Conservation (phyloP, 1,140 invertebrate genomes). For the Eupristina koningsbergeri region DNA sequence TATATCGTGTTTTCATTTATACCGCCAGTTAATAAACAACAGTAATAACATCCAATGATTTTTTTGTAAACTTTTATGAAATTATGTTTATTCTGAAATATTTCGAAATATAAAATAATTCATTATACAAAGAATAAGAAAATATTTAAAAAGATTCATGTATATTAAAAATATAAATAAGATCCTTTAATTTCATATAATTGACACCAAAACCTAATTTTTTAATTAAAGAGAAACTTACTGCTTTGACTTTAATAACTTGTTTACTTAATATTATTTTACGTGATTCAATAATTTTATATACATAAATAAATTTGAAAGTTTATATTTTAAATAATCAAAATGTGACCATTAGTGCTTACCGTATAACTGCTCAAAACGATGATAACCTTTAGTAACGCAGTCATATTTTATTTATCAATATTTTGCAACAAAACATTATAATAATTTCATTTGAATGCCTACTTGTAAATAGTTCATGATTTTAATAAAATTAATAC, state of each 20-base stretch:
- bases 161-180: too few relatives aligned
- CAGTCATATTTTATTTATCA: slow-evolving; percentile 21
- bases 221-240: too few relatives aligned
- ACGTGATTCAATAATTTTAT: not conserved
- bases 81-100: too few relatives aligned
- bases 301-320: not conserved
- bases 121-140: too few relatives aligned
- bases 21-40: too few relatives aligned
- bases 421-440: slow-evolving; percentile 20
- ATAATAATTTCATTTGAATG: not conserved
- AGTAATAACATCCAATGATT: too few relatives aligned
- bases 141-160: too few relatives aligned
- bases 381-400: slow-evolving; percentile 10
- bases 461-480: not conserved
- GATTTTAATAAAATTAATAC: not conserved
- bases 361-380: not conserved
- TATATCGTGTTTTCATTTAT: too few relatives aligned
- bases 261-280: not conserved
- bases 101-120: too few relatives aligned
- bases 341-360: not conserved
- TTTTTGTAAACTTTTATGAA: too few relatives aligned
- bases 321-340: slow-evolving; percentile 5
- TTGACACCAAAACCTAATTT: too few relatives aligned
- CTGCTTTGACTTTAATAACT: not conserved
- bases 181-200: too few relatives aligned